Evolutionary conservation across 2,113 vertebrate species (phyloP), one percentile per base, ranked within the genome.

Genomic region (Phylloscopus trochilus): DNA sequence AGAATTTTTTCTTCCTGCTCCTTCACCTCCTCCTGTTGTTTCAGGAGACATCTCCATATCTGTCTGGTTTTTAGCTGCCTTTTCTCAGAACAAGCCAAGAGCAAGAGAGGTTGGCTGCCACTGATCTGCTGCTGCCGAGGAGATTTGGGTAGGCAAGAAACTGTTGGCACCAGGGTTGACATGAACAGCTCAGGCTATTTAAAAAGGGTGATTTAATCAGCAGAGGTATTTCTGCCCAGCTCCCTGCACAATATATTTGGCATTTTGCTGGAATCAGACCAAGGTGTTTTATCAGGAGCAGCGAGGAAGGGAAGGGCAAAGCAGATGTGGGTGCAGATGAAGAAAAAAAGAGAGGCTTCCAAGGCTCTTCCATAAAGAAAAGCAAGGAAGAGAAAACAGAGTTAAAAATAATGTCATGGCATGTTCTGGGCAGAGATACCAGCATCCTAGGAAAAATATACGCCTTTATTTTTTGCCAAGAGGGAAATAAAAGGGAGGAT

Each of bases 381-480:
- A 84, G 35, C 47, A 52, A 90, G 47, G 80, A 83, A 83, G 91
- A 91, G 55, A 94, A 96, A 96, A 89, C 44, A 90, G 64, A 94
- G 91, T 94, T 95, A 92, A 95, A 94, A 97, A 96, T 93, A 96
- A 93, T 72, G 47, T 78, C 52, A 49, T 95, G 94, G 94, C 83
- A 93, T 93, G 91, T 91, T 92, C 96, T 94, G 87, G 91, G 91
- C 87, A 96, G 87, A 96, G 96, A 95, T 95, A 96, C 84, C 95
- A 95, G 23, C 7, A 27, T 56, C 91, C 74, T 43, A 95, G 94
- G 89, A 73, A 93, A 97, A 96, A 92, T 76, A 95, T 27, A 95
- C 0, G 1, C 3, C 2, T 66, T 81, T 56, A 23, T 28, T 78
- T 91, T 93, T 76, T 92, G 92, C 87, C 87, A 93, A 91, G 91